Evolutionary conservation across 2,888 invertebrate species (phyloP).

Genomic region (Eupeodes luniger): DNA sequence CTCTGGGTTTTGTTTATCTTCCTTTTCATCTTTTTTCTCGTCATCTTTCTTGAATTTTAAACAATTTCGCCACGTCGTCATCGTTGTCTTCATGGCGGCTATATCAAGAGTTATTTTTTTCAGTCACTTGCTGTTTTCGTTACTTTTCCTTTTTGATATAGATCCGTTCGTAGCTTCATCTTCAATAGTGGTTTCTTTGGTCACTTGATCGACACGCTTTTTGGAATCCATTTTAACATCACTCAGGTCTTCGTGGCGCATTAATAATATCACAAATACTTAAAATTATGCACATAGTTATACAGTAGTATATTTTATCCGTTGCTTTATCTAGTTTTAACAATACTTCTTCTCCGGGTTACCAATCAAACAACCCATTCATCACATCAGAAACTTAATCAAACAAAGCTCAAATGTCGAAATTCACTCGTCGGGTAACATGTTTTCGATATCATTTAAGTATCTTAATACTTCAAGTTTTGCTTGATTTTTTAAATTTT

Average conservation of each 20-base stretch:
- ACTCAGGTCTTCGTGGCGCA: slow-evolving; percentile 92
- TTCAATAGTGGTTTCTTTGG: slow-evolving; percentile 79
- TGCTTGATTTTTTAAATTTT: not conserved
- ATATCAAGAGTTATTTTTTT: slow-evolving; percentile 37
- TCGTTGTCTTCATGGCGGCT: slow-evolving; percentile 25
- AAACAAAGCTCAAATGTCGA: too few relatives aligned
- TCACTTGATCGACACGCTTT: slow-evolving; percentile 81
- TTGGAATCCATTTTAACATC: slow-evolving; percentile 94
- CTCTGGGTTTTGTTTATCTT: slow-evolving; percentile 57
- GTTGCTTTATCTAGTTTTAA: too few relatives aligned
- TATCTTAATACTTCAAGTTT: slow-evolving; percentile 22
- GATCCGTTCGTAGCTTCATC: slow-evolving; percentile 77
- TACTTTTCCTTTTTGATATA: slow-evolving; percentile 31
- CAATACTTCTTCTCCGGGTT: too few relatives aligned
- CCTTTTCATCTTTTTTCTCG: slow-evolving; percentile 12
- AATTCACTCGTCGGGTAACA: not conserved
- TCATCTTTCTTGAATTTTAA: slow-evolving; percentile 9
- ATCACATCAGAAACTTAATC: too few relatives aligned
- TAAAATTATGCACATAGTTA: too few relatives aligned
- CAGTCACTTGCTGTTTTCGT: slow-evolving; percentile 14
- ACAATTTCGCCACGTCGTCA: slow-evolving; percentile 47
- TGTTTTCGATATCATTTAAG: too few relatives aligned
- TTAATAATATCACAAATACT: slow-evolving; percentile 85
- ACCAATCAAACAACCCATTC: too few relatives aligned
- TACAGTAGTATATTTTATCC: too few relatives aligned